These are phyloP conservation scores for Corythoichthys intestinalis DNA, from an alignment of 2,113 vertebrate species.

Conservation along the genomic window DNA sequence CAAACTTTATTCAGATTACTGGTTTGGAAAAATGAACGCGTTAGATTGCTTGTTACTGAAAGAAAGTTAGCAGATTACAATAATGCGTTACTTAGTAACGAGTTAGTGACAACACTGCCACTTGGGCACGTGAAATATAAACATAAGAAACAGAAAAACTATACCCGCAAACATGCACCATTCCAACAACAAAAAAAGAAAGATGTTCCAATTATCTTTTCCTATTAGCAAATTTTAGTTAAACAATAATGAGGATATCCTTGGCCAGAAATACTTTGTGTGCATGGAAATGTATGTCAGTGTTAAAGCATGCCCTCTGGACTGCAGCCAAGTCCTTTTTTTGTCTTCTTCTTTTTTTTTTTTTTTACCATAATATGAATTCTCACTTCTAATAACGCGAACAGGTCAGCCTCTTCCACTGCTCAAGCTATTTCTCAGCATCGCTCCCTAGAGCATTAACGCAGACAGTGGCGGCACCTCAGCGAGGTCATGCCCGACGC, in stretches of 20 bases:
- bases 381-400: conserved; percentile 38
- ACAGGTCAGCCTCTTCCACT: conserved; percentile 49
- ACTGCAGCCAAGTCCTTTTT: conserved; percentile 40
- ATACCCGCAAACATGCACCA: too few relatives aligned
- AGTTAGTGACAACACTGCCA: too few relatives aligned
- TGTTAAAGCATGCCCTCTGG: conserved; percentile 42
- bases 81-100: too few relatives aligned
- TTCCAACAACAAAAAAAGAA: too few relatives aligned
- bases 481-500: conserved; percentile 64
- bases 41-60: too few relatives aligned
- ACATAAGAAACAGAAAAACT: too few relatives aligned
- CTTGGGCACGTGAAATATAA: too few relatives aligned
- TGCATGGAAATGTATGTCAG: neutral
- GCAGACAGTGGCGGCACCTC: conserved; percentile 53
- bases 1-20: too few relatives aligned
- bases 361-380: conserved; percentile 49
- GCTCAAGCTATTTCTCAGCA: conserved; percentile 54
- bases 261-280: neutral
- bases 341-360: neutral
- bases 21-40: too few relatives aligned
- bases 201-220: too few relatives aligned
- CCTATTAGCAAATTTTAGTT: too few relatives aligned
- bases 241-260: neutral
- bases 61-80: too few relatives aligned
- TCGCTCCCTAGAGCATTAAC: conserved; percentile 56